Base-by-base conservation (phyloP, 2,113 vertebrate genomes). In the Syngnathoides biaculeatus region DNA sequence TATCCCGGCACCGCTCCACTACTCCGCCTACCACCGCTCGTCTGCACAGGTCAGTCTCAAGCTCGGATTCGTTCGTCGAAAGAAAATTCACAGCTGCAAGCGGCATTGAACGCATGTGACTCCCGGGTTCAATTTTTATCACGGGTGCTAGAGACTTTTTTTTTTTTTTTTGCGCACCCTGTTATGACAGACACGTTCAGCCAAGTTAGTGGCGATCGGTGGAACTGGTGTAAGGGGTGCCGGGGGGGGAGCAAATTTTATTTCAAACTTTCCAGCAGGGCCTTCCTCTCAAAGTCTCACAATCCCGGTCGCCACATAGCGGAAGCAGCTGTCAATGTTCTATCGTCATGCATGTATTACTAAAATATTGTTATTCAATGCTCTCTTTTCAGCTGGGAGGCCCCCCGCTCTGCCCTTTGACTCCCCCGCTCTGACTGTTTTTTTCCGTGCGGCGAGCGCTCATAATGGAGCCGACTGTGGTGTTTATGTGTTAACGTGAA, bases 281-380 rank as follows among this genome's bases (percentile, higher is more conserved):
- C 48, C 48, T 50, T 52, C 48, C 48, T 52, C 48, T 52, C 48
- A 3, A 57, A 27, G 55, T 55, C 22, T 22, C 52, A 13, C 52
- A 55, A 55, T 30, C 5, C 14, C 8, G 26, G 14, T 30, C 26
- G 2, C 26, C 5, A 24, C 5, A 12, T 22, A 43, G 60, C 60
- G 60, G 60, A 62, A 62, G 40, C 88, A 87, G 82, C 87, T 84
- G 90, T 93, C 91, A 92, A 94, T 91, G 89, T 92, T 91, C 84
- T n/a, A 22, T 91, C 87, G 90, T 91, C 92, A 90, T 83, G 88
- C 91, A 88, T 74, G 76, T 64, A 75, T 91, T 90, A 92, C 89
- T 91, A 95, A 94, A 93, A 95, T 92, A 94, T 94, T 90, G 91
- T 92, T 94, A 90, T 92, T 96, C 95, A 98, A 94, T 97, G 89